Evolutionary conservation across 35 echinoderm and acorn worm genomes (phyloP), one percentile per base, ranked within the genome.

Genomic region (Holothuria glaberrima): DNA sequence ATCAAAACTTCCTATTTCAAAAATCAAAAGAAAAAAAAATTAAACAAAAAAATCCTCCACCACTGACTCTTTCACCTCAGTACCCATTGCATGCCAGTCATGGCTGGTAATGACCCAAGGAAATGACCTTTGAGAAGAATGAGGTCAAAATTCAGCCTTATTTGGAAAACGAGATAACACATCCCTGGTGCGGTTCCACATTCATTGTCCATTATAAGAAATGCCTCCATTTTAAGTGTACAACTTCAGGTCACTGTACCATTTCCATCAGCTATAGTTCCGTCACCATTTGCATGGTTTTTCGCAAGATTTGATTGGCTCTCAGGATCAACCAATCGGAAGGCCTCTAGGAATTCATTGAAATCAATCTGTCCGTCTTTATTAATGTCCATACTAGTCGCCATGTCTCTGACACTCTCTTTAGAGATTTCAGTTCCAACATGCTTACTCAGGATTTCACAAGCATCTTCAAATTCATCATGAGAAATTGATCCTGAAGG

Each of bases 281-380:
- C 56, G 22, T 81, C 46, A 45, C 41, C 41, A 50, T 78, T 78
- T 78, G 28, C 33, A 21, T 75, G 29, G 14, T 22, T 45, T 38
- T 75, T 75, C 19, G 31, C 33, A 31, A 28, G 44, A 26, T 25
- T 27, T 48, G 20, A 28, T 48, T 95, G 87, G 57, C 82, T 93
- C 86, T 95, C 86, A 0, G 90, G 89, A 81, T 99, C 97, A 12
- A 94, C 93, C 29, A 99, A 70, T 56, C 97, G 90, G 83, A 99
- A 99, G 12, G 97, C 97, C 82, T 98, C 97, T 5, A 99, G 75
- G 58, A 99, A 99, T 83, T 99, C 97, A 82, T 99, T 99, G 70
- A 99, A 99, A 67, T 99, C 97, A 26, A 99, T 99, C 65, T 91
- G 86, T 34, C 97, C 93, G 34, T 95, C 97, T 54, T 95, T 95